Conservation (phyloP, 2,113 vertebrate species). For the Onychorhynchus coronatus region DNA sequence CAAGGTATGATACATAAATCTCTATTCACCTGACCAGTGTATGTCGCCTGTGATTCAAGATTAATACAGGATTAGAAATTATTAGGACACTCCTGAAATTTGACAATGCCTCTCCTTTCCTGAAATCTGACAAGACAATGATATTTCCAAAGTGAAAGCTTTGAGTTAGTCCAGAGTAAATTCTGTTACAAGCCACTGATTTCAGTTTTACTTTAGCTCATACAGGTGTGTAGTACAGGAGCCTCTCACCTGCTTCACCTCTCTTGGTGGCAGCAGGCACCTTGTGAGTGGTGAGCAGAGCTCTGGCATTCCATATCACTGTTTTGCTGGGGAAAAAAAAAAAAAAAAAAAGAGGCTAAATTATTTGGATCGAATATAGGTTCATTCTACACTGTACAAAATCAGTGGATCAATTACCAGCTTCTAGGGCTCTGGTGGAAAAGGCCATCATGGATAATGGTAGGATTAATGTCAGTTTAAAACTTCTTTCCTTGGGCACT, state of each 20-base stretch:
- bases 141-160: background rate
- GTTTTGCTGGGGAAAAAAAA: background rate
- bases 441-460: background rate
- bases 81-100: background rate
- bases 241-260: background rate
- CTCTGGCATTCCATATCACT: fast-evolving
- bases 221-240: fast-evolving
- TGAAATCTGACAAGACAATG: background rate
- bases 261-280: background rate
- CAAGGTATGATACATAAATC: background rate
- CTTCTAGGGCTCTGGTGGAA: background rate
- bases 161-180: background rate
- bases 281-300: background rate
- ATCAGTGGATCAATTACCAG: background rate
- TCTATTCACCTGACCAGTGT: background rate
- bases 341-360: background rate
- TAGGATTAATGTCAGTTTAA: background rate
- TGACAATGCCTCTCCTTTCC: background rate
- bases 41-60: background rate
- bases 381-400: background rate
- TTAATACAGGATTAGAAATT: background rate
- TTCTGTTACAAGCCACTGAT: background rate
- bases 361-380: background rate
- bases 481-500: background rate
- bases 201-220: background rate